Evolutionary conservation across 2,113 vertebrate genomes (phyloP).

Genomic region (Labrus mixtus): DNA sequence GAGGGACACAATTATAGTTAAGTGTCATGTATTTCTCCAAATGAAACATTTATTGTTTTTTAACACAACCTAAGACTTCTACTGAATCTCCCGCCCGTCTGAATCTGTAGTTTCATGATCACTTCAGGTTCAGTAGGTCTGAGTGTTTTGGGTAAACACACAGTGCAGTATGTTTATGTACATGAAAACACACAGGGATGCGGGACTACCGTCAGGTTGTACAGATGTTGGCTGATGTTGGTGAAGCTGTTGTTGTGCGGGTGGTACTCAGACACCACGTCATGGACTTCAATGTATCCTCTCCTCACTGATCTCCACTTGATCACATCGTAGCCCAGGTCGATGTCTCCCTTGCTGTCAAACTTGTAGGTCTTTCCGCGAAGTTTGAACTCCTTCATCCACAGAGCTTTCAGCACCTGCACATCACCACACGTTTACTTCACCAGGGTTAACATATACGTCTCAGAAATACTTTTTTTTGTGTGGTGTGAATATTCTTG

Average conservation of each 20-base stretch:
- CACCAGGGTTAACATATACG: no score
- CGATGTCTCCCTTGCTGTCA: conserved; percentile 85
- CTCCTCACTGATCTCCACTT: conserved; percentile 83
- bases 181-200: not conserved
- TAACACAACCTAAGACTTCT: no score
- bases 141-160: no score
- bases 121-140: no score
- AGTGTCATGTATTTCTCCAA: not conserved
- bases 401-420: conserved; percentile 85
- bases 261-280: conserved; percentile 86
- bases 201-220: conserved; percentile 77
- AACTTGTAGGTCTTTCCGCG: conserved; percentile 80
- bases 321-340: conserved; percentile 85
- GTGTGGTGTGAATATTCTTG: no score
- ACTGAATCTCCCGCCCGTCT: no score
- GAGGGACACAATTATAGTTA: not conserved
- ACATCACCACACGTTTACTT: not conserved
- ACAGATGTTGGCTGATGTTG: conserved; percentile 72
- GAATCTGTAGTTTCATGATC: no score
- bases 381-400: conserved; percentile 76
- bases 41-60: no score
- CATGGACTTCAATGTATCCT: conserved; percentile 66
- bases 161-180: not conserved
- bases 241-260: conserved; percentile 78
- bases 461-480: no score